phyloP scores from a whole-genome alignment of 2,888 invertebrate species.

The Eulithis testata region DNA sequence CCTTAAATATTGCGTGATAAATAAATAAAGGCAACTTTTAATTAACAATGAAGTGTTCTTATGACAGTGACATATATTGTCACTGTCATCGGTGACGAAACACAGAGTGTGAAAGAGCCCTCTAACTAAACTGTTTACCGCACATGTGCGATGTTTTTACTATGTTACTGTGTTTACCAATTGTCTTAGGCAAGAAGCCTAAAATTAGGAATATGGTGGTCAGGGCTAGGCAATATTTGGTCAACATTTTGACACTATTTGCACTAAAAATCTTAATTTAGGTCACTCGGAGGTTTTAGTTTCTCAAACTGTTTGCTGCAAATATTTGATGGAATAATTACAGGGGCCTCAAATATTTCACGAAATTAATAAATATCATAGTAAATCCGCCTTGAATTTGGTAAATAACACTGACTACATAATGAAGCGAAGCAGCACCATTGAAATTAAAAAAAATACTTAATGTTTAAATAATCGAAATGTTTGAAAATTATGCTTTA shows the following conservation, averaged over 20 bases:
- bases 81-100: too few relatives aligned
- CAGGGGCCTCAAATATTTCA: slow-evolving; percentile 13
- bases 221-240: slow-evolving; percentile 35
- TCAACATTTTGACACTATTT: slow-evolving; percentile 43
- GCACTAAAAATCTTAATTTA: slow-evolving; percentile 42
- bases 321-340: slow-evolving; percentile 40
- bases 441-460: too few relatives aligned
- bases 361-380: neutral
- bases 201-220: slow-evolving; percentile 10
- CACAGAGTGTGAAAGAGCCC: neutral
- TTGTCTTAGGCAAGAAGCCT: slow-evolving; percentile 8
- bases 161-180: slow-evolving; percentile 1
- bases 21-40: too few relatives aligned
- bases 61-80: too few relatives aligned
- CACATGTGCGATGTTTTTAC: slow-evolving; percentile 2
- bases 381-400: slow-evolving; percentile 8
- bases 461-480: too few relatives aligned
- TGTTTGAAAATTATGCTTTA: too few relatives aligned
- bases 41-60: too few relatives aligned
- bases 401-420: slow-evolving; percentile 2
- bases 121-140: slow-evolving; percentile 3
- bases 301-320: slow-evolving; percentile 42
- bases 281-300: slow-evolving; percentile 45
- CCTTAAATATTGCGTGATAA: too few relatives aligned
- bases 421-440: neutral